These are phyloP conservation scores for Reticulitermes speratus DNA, from an alignment of 1,140 invertebrate species.

Conservation along the genomic window DNA sequence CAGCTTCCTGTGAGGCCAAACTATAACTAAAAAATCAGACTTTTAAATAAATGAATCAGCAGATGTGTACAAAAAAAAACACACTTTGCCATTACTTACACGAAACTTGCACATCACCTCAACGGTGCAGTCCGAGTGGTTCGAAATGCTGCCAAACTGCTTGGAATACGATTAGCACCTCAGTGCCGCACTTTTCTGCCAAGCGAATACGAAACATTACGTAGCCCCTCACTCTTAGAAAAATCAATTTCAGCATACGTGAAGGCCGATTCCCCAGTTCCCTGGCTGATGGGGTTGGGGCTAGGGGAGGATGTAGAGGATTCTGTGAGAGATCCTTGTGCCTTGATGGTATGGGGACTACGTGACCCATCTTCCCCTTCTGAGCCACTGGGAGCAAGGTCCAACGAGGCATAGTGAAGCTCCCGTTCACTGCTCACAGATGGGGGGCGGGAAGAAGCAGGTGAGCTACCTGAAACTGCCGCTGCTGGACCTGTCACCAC, in stretches of 20 bases:
- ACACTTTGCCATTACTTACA: too few species aligned
- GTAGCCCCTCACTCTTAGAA: conserved; percentile 53
- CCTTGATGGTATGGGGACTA: conserved; percentile 36
- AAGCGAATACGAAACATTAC: background rate
- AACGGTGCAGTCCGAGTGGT: too few species aligned
- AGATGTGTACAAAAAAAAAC: too few species aligned
- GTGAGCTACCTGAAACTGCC: conserved; percentile 31
- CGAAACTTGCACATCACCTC: background rate
- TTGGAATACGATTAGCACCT: background rate
- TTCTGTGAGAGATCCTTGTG: conserved; percentile 37
- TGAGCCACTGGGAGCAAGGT: conserved; percentile 40
- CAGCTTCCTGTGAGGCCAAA: background rate
- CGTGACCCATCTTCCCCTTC: conserved; percentile 37
- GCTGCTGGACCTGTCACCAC: conserved; percentile 28
- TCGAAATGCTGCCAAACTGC: too few species aligned
- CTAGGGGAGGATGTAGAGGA: conserved; percentile 40
- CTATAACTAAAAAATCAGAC: too few species aligned
- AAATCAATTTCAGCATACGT: conserved; percentile 73
- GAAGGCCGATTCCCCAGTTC: conserved; percentile 47
- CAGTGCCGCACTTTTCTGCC: background rate
- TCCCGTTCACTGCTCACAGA: conserved; percentile 45
- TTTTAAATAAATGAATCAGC: too few species aligned
- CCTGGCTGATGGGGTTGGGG: conserved; percentile 43
- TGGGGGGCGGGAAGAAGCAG: conserved; percentile 40
- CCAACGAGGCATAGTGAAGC: conserved; percentile 46